Conservation (phyloP, 2,888 invertebrate genomes). For the Tiliacea citrago region DNA sequence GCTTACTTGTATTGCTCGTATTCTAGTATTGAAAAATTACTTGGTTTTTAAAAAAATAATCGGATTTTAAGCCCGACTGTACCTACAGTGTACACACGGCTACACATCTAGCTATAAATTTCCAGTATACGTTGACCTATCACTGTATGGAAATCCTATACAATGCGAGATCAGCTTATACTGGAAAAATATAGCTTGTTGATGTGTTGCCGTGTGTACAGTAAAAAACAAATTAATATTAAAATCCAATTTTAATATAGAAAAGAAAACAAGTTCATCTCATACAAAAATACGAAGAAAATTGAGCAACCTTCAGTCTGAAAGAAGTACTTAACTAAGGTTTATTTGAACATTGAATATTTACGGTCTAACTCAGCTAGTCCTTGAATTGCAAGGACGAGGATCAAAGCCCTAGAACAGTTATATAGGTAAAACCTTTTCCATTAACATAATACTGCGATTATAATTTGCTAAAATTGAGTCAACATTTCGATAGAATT, state of each 20-base stretch:
- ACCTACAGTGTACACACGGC: too few relatives aligned
- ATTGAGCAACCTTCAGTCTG: neutral
- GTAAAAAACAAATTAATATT: too few relatives aligned
- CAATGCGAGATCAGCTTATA: too few relatives aligned
- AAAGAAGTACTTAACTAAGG: neutral
- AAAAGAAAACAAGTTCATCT: neutral
- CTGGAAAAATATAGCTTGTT: too few relatives aligned
- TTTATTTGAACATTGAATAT: constrained; percentile 16
- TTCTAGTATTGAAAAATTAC: too few relatives aligned
- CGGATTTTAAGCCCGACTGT: too few relatives aligned
- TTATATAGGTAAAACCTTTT: constrained; percentile 52
- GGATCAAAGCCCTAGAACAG: constrained; percentile 50
- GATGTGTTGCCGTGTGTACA: too few relatives aligned
- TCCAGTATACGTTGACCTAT: too few relatives aligned
- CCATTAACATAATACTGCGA: constrained; percentile 58
- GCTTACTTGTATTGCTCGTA: neutral
- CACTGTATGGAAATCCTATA: too few relatives aligned
- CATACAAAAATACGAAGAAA: constrained; percentile 14
- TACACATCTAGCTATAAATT: too few relatives aligned
- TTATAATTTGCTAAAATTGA: constrained; percentile 61
- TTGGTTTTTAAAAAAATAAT: too few relatives aligned
- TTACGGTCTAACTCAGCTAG: constrained; percentile 1
- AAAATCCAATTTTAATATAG: neutral
- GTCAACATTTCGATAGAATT: constrained; percentile 56
- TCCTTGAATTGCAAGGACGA: constrained; percentile 45